Conservation (phyloP, 1,140 invertebrate species). For the Vanessa tameamea region DNA sequence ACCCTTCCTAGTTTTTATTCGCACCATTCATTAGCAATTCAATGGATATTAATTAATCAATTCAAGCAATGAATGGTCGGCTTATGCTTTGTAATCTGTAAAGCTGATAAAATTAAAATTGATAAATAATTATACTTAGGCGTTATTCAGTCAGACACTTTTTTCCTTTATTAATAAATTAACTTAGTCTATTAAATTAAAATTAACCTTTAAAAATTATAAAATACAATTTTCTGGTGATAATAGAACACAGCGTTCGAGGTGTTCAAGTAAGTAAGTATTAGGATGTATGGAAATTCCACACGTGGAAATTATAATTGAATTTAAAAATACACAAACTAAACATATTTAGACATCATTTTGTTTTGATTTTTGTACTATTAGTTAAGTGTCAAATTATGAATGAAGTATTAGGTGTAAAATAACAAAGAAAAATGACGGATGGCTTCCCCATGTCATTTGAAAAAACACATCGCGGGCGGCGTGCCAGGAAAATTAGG, state of each 20-base stretch:
- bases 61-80: conserved; percentile 15
- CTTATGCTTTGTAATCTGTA: background rate
- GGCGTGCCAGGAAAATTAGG: conserved; percentile 49
- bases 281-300: too few species aligned
- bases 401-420: conserved; percentile 36
- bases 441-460: conserved; percentile 43
- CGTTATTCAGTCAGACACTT: too few species aligned
- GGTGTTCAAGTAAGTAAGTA: too few species aligned
- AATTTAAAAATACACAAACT: too few species aligned
- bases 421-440: conserved; percentile 36
- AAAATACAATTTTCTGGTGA: too few species aligned
- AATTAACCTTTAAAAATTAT: too few species aligned
- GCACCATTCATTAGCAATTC: conserved; percentile 43
- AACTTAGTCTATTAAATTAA: too few species aligned
- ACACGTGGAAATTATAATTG: too few species aligned
- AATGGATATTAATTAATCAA: conserved; percentile 51
- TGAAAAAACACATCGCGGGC: conserved; percentile 49
- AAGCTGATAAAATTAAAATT: background rate
- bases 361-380: background rate
- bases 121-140: too few species aligned
- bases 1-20: conserved; percentile 30
- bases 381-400: conserved; percentile 27
- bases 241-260: too few species aligned
- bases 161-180: too few species aligned
- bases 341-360: background rate